phyloP scores from a whole-genome alignment of 2,797 vertebrate species.

The Mustela erminea region DNA sequence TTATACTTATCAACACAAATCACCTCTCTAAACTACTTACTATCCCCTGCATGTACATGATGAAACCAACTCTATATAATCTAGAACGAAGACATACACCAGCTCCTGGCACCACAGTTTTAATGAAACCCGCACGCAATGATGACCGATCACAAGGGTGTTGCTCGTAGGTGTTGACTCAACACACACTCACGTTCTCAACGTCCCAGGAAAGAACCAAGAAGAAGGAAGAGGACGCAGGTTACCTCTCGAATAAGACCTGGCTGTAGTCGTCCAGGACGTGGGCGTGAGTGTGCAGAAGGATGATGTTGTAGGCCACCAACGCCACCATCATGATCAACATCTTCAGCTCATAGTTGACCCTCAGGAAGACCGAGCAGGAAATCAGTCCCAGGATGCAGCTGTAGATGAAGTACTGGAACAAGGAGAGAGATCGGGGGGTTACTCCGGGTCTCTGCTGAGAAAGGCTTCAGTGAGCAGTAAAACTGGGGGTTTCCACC shows the following conservation, averaged over 20 bases:
- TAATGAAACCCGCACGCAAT: background rate
- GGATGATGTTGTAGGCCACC: slow-evolving; percentile 94
- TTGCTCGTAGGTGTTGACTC: background rate
- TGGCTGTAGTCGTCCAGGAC: slow-evolving; percentile 95
- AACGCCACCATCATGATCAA: slow-evolving; percentile 94
- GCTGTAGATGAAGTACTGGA: slow-evolving; percentile 97
- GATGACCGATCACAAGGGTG: background rate
- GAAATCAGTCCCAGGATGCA: slow-evolving; percentile 96
- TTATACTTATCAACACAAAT: background rate
- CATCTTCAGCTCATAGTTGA: slow-evolving; percentile 98
- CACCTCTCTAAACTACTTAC: background rate
- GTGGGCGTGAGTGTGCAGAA: slow-evolving; percentile 94
- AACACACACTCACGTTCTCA: accelerated
- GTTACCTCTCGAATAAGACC: slow-evolving; percentile 94
- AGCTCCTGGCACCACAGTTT: background rate
- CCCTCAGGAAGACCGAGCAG: slow-evolving; percentile 96
- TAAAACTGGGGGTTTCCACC: no score
- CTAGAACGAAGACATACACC: background rate
- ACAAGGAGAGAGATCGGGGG: slow-evolving; percentile 62
- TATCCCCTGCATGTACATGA: no score
- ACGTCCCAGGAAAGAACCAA: accelerated
- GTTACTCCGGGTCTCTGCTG: slow-evolving; percentile 54
- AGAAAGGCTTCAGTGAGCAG: background rate
- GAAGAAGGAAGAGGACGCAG: background rate
- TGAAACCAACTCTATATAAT: background rate